Evolutionary conservation across 1,140 invertebrate species (phyloP).

Genomic region (Glossosoma conforme): DNA sequence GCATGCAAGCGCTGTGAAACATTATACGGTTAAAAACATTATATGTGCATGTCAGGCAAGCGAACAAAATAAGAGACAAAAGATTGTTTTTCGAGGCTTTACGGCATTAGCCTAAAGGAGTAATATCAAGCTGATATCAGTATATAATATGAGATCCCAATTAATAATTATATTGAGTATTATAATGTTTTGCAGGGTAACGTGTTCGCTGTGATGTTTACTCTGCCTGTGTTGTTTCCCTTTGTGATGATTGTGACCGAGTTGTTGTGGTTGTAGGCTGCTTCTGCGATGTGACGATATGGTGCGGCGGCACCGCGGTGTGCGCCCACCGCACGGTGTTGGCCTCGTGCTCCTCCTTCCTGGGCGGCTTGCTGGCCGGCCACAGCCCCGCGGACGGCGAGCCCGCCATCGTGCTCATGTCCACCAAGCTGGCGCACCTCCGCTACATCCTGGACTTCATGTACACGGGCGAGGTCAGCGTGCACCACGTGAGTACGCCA

Average conservation of each 20-base stretch:
- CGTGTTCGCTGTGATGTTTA: background rate
- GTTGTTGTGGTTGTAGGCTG: slow-evolving; percentile 56
- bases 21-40: too few relatives aligned
- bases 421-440: slow-evolving; percentile 72
- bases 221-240: background rate
- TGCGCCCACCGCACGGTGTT: slow-evolving; percentile 72
- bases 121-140: too few relatives aligned
- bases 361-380: slow-evolving; percentile 80
- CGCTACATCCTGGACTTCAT: slow-evolving; percentile 82
- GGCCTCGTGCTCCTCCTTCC: slow-evolving; percentile 81
- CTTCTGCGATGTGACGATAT: slow-evolving; percentile 87
- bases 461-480: slow-evolving; percentile 94
- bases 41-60: too few relatives aligned
- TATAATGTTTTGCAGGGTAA: background rate
- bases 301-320: slow-evolving; percentile 82
- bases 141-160: too few relatives aligned
- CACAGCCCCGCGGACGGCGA: slow-evolving; percentile 60
- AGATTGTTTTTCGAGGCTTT: too few relatives aligned
- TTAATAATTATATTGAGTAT: too few relatives aligned
- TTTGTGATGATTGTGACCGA: background rate
- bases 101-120: too few relatives aligned
- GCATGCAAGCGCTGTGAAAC: too few relatives aligned
- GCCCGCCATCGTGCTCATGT: slow-evolving; percentile 56
- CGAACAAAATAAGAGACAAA: too few relatives aligned
- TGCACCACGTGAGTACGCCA: slow-evolving; percentile 74